Percentiles rank a stretch among this genome's conserved stretches.
These are phyloP conservation scores for Schizopygopsis pylzovi DNA, from an alignment of 2,797 vertebrate genomes.

Conservation along the genomic window DNA sequence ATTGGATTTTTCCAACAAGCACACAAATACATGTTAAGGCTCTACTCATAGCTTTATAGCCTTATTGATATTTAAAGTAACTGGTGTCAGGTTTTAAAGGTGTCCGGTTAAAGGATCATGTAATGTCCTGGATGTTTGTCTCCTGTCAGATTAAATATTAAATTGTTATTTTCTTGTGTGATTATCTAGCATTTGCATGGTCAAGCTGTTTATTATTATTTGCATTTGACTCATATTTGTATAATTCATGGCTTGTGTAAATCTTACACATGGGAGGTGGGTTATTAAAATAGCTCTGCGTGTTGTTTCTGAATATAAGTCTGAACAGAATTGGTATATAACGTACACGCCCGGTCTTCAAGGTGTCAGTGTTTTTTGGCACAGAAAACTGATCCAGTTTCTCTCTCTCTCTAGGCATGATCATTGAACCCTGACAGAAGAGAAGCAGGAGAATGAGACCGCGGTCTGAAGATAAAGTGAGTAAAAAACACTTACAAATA, in stretches of 20 bases:
- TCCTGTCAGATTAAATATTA: not conserved
- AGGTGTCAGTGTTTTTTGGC: not conserved
- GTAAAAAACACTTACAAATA: not conserved
- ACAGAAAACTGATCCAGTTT: not conserved
- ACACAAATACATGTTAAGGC: not conserved
- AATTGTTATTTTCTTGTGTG: not conserved
- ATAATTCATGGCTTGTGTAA: not conserved
- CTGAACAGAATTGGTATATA: not conserved
- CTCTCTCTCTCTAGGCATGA: constrained; percentile 42
- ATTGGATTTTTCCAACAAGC: not conserved
- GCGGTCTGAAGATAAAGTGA: constrained; percentile 74
- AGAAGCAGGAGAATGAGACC: constrained; percentile 71
- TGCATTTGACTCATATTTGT: not conserved
- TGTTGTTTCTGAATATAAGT: not conserved
- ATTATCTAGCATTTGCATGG: not conserved
- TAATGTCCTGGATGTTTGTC: not conserved
- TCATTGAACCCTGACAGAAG: constrained; percentile 32
- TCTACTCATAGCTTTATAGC: not conserved
- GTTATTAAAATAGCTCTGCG: not conserved
- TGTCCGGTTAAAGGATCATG: not conserved
- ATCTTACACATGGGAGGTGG: not conserved
- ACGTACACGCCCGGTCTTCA: too few relatives aligned
- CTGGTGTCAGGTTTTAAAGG: not conserved
- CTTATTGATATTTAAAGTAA: not conserved
- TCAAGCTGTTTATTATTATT: not conserved